These are phyloP conservation scores for Drosophila borborema DNA, from an alignment of 2,888 invertebrate genomes.

Conservation along the genomic window DNA sequence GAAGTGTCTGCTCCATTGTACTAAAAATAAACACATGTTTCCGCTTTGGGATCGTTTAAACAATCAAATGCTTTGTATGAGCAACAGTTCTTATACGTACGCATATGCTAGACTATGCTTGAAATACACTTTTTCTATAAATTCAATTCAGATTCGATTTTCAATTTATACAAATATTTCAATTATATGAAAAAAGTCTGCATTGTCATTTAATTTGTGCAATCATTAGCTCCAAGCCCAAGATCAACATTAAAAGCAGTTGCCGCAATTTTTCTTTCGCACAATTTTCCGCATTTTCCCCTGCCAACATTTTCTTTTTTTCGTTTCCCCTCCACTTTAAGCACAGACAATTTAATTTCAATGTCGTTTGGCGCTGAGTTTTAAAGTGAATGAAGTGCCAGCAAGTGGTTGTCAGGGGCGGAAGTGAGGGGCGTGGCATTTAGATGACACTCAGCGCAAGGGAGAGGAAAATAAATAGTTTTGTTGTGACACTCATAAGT, in stretches of 20 bases:
- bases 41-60: neutral
- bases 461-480: constrained; percentile 67
- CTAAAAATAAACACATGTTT: constrained; percentile 10
- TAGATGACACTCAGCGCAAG: constrained; percentile 5
- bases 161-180: constrained; percentile 12
- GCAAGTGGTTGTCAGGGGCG: neutral
- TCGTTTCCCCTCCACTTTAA: neutral
- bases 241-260: constrained; percentile 43
- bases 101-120: neutral
- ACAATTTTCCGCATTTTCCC: constrained; percentile 1
- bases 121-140: too few species aligned
- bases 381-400: constrained; percentile 52
- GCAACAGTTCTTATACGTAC: neutral
- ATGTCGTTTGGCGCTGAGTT: constrained; percentile 61
- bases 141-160: neutral
- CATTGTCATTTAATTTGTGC: constrained; percentile 28
- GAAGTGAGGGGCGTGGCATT: neutral
- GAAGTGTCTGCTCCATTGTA: neutral
- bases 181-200: constrained; percentile 2
- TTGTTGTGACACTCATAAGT: constrained; percentile 78
- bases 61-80: neutral
- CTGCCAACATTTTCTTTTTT: neutral
- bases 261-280: constrained; percentile 39
- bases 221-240: constrained; percentile 40
- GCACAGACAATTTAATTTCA: constrained; percentile 78